Base-by-base conservation (phyloP, 2,113 vertebrate species). In the Reinhardtius hippoglossoides region DNA sequence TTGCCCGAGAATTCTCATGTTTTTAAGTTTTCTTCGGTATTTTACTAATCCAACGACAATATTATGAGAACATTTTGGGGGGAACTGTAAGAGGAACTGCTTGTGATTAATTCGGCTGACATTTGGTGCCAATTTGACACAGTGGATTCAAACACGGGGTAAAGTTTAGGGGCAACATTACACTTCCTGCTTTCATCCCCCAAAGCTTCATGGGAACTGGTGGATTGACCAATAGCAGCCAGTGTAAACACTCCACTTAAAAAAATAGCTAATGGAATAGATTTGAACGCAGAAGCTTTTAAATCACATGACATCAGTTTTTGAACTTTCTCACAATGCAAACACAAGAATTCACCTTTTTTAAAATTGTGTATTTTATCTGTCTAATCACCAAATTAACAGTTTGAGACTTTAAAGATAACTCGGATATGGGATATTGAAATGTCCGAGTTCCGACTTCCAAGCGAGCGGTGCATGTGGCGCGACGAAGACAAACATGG, bases 1-100 rank as follows among this genome's bases (percentile, higher is more conserved):
- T 12, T 2, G 1, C 21, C 9, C 14, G 14, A 20, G 2, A 82
- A 58, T 57, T 21, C 9, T 15, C 4, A 5, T 1, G 0, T 62
- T 82, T 72, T 52, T 10, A 50, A 0, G 2, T 58, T 52, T 27
- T 31, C 27, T 2, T 24, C 2, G 1, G 1, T 4, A 27, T 68
- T 9, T 5, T 15, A 31, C 3, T 0, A 12, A 2, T 35, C 1
- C 5, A 1, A 10, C 8, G n/a, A 13, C 0, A 50, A 0, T 0
- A n/a, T 23, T 67, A 0, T 18, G 27, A 5, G 9, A 0, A 6
- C 2, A 10, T 5, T 15, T 0, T 7, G 15, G 1, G 1, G 14
- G 15, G 14, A 6, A 15, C 18, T 50, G 16, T 18, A 20, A 57
- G 1, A 56, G 0, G 1, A 13, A 16, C 0, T n/a, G 12, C 15